Evolutionary conservation across 2,888 invertebrate species (phyloP).

Genomic region (Actias luna): DNA sequence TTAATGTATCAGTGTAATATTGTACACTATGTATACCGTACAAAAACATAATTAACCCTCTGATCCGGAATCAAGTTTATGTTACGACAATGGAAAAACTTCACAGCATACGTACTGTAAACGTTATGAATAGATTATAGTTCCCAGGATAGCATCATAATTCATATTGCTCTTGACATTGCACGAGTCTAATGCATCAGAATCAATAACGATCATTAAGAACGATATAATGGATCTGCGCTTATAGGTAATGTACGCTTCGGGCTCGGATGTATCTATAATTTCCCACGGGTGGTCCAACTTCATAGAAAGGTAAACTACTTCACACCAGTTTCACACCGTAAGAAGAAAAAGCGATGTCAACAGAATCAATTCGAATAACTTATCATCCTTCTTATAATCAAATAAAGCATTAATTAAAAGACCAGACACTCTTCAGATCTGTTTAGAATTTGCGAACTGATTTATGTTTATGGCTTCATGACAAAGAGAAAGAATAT

Average conservation of each 20-base stretch:
- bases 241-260: neutral
- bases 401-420: no score
- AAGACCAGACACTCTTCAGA: no score
- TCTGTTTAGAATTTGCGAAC: no score
- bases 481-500: no score
- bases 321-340: no score
- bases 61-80: constrained; percentile 46
- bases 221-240: neutral
- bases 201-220: constrained; percentile 1
- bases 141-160: neutral
- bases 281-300: no score
- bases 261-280: no score
- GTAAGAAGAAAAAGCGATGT: no score
- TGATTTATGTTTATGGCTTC: no score
- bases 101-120: constrained; percentile 28
- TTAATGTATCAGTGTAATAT: constrained; percentile 19
- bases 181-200: neutral
- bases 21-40: constrained; percentile 35
- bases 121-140: constrained; percentile 22
- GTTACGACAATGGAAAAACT: constrained; percentile 32
- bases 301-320: no score
- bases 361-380: no score
- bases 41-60: constrained; percentile 49
- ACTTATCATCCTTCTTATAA: no score
- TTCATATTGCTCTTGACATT: constrained; percentile 4